A percentile compares a stretch with the other conserved stretches of the same genome.
Evolutionary conservation across 2,888 invertebrate genomes (phyloP).

Genomic region (Dolomedes plantarius): DNA sequence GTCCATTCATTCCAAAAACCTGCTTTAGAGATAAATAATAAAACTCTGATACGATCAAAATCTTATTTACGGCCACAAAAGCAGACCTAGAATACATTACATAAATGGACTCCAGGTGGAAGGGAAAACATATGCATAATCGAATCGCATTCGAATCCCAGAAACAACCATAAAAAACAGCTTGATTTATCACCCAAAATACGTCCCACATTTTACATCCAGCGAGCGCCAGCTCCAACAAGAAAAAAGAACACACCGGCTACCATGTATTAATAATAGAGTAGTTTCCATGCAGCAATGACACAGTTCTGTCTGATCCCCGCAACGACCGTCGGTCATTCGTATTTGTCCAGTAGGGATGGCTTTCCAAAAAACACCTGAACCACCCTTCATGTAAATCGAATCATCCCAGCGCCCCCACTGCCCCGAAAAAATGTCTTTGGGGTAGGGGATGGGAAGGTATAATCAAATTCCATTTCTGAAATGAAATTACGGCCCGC

Average conservation of each 20-base stretch:
- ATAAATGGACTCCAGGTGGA: slow-evolving; percentile 10
- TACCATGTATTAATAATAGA: slow-evolving; percentile 16
- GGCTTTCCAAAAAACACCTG: slow-evolving; percentile 56
- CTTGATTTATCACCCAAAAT: not conserved
- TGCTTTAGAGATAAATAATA: too few relatives aligned
- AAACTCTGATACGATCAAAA: too few relatives aligned
- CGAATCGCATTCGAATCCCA: not conserved
- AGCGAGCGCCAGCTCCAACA: not conserved
- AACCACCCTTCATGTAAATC: slow-evolving; percentile 62
- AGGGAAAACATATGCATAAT: not conserved
- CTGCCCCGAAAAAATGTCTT: slow-evolving; percentile 1
- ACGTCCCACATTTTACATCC: not conserved
- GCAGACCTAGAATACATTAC: not conserved
- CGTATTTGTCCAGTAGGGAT: slow-evolving; percentile 50
- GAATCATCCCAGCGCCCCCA: slow-evolving; percentile 40
- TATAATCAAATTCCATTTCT: slow-evolving; percentile 67
- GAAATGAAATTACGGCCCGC: slow-evolving; percentile 68
- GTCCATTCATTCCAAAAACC: too few relatives aligned
- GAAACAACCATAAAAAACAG: not conserved
- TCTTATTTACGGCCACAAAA: not conserved
- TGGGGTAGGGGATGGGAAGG: not conserved
- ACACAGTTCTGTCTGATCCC: slow-evolving; percentile 2
- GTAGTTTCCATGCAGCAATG: slow-evolving; percentile 14
- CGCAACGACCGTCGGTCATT: slow-evolving; percentile 30
- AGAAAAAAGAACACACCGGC: too few relatives aligned